Percentiles rank a stretch among this genome's conserved stretches.
Evolutionary conservation across 2,888 invertebrate species (phyloP).

Genomic region (Erpobdella octoculata): DNA sequence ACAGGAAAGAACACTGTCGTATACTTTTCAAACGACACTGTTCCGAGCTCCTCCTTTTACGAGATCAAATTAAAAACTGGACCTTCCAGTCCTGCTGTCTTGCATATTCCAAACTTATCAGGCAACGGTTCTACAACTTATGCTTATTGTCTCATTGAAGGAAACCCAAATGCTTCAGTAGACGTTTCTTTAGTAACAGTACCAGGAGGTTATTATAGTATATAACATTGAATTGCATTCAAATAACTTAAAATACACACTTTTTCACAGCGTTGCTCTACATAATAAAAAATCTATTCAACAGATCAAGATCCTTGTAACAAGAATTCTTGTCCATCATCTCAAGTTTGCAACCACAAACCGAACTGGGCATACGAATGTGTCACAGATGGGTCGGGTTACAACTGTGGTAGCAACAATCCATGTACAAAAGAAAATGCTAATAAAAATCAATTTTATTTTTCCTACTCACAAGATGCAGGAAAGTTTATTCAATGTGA

Average conservation of each 20-base stretch:
- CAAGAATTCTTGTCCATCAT: background rate
- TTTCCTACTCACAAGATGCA: too few species aligned
- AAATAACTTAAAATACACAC: background rate
- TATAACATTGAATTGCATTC: too few species aligned
- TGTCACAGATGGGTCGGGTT: too few species aligned
- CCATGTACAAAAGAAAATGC: too few species aligned
- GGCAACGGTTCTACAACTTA: background rate
- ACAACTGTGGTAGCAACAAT: too few species aligned
- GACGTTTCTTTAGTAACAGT: background rate
- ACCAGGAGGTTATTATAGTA: background rate
- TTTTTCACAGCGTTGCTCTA: background rate
- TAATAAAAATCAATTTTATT: too few species aligned
- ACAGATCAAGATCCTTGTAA: background rate
- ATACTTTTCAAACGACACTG: conserved; percentile 5
- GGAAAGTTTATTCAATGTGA: too few species aligned
- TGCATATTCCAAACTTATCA: background rate
- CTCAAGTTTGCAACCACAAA: too few species aligned
- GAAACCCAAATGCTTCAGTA: background rate
- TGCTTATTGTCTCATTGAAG: background rate
- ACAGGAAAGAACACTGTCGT: background rate
- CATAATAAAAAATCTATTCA: background rate
- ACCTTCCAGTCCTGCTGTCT: background rate
- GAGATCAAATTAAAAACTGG: background rate
- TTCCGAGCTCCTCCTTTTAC: conserved; percentile 5
- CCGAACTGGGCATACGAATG: too few species aligned